Base-by-base conservation (phyloP, 1,140 invertebrate species). In the Trichogramma pretiosum region DNA sequence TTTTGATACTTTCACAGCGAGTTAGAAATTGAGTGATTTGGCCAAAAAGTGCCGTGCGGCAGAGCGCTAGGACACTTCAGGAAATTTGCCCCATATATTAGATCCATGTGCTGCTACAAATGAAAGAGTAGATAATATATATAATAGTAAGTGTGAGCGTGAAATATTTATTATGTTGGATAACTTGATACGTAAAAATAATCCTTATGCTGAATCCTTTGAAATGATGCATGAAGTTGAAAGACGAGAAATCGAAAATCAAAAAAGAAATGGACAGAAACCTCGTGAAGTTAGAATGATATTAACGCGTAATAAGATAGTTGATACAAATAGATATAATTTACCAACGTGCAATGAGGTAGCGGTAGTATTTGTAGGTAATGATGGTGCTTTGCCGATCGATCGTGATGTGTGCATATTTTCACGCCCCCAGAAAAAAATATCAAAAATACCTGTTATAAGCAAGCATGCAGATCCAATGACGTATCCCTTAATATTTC, bases 331-430 rank as follows among this genome's bases (percentile, higher is more conserved):
- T 35, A 19, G 32, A 23, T 44, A 33, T n/a, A 44, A 44, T 21
- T 3, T 2, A 17, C 2, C n/a, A 34, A 22, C 5, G 9, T 32
- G 26, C 21, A 21, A 34, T 34, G 32, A 44, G 34, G 18, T 34
- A 5, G 42, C 42, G 21, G 14, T 44, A 19, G 18, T 44, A 22
- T 44, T 34, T 34, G 13, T 33, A 13, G 42, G 18, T 19, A 9
- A 18, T 22, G 19, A 34, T 44, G 42, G 42, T 19, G 2, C 19
- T 21, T 17, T 32, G 19, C 32, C 42, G 7, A 19, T 19, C 16
- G 30, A 44, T 9, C 30, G 18, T 9, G 42, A 75, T 68, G 26
- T 75, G 55, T 26, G 32, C 14, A 22, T 48, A 43, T 26, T 16
- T 42, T 35, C n/a, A n/a, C n/a, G n/a, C 21, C 44, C 26, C 39